Conservation (phyloP, 2,113 vertebrate genomes). For the Salvator merianae region DNA sequence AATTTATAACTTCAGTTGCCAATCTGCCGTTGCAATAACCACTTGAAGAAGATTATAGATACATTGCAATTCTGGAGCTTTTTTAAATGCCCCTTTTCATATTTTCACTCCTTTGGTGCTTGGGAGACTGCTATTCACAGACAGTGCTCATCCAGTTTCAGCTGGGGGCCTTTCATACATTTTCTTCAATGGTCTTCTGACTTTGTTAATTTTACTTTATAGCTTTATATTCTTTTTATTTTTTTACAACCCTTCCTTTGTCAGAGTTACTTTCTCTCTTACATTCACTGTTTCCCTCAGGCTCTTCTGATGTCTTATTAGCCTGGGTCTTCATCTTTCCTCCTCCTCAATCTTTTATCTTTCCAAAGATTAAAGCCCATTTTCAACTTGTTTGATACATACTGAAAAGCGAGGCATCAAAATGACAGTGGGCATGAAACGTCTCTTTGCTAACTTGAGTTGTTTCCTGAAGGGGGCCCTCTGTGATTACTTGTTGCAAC, state of each 20-base stretch:
- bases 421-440: background rate
- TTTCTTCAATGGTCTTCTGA: conserved; percentile 5
- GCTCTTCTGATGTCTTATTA: conserved; percentile 26
- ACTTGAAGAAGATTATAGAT: conserved; percentile 26
- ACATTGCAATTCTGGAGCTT: background rate
- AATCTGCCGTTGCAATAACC: background rate
- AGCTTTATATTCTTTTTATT: conserved; percentile 17
- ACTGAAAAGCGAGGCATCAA: background rate
- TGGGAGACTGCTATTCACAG: background rate
- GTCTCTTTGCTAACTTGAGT: background rate
- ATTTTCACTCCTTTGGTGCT: conserved; percentile 10
- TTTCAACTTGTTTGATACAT: conserved; percentile 20
- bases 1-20: background rate
- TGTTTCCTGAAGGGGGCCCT: background rate
- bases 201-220: conserved; percentile 35
- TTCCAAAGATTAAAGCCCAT: background rate
- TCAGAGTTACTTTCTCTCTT: background rate
- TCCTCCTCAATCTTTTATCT: conserved; percentile 18
- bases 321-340: conserved; percentile 19
- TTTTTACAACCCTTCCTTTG: background rate
- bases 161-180: background rate
- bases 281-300: background rate
- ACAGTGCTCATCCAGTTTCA: background rate
- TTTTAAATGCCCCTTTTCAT: background rate
- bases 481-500: background rate